Evolutionary conservation across 1,140 invertebrate species (phyloP).

Genomic region (Archivesica marissinica): DNA sequence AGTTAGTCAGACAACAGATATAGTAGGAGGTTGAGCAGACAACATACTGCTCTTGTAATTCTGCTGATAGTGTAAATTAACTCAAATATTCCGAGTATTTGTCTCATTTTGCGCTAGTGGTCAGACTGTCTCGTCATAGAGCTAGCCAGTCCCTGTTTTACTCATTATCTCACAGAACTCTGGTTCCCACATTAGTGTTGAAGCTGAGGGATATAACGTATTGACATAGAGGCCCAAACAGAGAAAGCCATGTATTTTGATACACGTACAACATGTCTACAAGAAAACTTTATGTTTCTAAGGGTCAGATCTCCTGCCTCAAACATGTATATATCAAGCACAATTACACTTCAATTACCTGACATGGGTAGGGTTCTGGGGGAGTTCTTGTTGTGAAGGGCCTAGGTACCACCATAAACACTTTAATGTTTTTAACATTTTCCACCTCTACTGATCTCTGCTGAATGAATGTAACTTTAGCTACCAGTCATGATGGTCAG

Average conservation of each 20-base stretch:
- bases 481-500: no score
- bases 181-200: neutral
- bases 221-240: neutral
- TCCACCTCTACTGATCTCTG: neutral
- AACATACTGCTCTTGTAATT: neutral
- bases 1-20: no score
- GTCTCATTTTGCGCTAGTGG: neutral
- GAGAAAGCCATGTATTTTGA: neutral
- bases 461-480: no score
- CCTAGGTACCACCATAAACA: no score
- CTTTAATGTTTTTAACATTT: no score
- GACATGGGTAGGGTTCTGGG: no score
- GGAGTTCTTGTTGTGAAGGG: no score
- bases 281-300: constrained; percentile 1
- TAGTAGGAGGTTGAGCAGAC: no score
- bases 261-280: constrained; percentile 5
- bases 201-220: neutral
- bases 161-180: neutral
- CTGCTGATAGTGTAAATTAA: neutral
- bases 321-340: constrained; percentile 20
- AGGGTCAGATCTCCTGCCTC: neutral
- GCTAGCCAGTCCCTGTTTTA: neutral
- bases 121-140: neutral
- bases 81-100: neutral
- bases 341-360: constrained; percentile 18